Percentiles rank a stretch among this genome's conserved stretches.
phyloP scores from a whole-genome alignment of 1,140 invertebrate genomes.

The Drosophila nikananu region DNA sequence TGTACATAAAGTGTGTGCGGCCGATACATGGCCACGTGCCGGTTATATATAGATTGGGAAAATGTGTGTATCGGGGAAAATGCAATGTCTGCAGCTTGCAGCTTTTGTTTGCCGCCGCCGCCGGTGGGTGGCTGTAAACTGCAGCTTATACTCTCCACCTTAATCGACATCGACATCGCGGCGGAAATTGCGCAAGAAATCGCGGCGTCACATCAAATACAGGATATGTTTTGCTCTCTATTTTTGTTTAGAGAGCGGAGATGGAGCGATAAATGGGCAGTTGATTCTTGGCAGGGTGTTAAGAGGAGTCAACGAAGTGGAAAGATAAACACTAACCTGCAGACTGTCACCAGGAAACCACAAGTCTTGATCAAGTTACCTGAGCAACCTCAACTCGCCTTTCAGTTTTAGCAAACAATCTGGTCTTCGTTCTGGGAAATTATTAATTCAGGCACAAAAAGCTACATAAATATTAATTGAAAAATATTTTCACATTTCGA shows the following conservation, averaged over 20 bases:
- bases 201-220: constrained; percentile 28
- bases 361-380: background rate
- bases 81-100: constrained; percentile 80
- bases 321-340: background rate
- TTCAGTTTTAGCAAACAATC: constrained; percentile 10
- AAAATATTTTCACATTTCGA: constrained; percentile 78
- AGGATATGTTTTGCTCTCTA: constrained; percentile 5
- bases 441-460: constrained; percentile 77
- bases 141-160: constrained; percentile 53
- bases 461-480: constrained; percentile 83
- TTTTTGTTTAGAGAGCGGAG: constrained; percentile 22
- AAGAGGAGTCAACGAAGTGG: background rate
- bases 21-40: constrained; percentile 49
- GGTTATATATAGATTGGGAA: constrained; percentile 13
- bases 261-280: constrained; percentile 5
- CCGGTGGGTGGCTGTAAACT: constrained; percentile 45
- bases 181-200: constrained; percentile 77
- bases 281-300: background rate
- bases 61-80: constrained; percentile 44
- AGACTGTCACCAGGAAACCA: background rate
- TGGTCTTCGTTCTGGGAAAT: constrained; percentile 28
- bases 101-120: constrained; percentile 65
- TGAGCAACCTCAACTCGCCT: background rate
- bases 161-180: constrained; percentile 65
- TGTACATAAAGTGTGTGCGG: constrained; percentile 8